Evolutionary conservation across 2,888 invertebrate species (phyloP), one percentile per base, ranked within the genome.

Genomic region (Rhimphoctona megacephalus): DNA sequence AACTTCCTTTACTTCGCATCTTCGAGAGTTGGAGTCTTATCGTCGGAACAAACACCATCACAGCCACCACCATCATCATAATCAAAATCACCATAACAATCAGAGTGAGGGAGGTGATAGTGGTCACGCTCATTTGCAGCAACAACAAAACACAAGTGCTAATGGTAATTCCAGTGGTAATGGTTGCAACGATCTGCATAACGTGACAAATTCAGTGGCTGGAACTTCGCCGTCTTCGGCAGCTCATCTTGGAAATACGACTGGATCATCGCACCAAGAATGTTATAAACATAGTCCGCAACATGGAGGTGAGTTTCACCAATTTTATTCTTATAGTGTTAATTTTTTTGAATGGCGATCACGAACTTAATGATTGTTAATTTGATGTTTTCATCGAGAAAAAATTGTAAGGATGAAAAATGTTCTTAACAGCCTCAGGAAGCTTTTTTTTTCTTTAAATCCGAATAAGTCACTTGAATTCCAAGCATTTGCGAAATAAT

Each of bases 21-120:
- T 97, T 88, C 95, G 96, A 87, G 97, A 97, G 86, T 94, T 97
- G 89, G 97, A 97, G 90, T 95, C 95, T 78, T 96, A 96, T 94
- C 96, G 97, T 92, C 95, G 97, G 89, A 96, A 96, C 87, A 95
- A 96, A 83, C 95, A 96, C 87, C 96, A 96, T 91, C 95, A 90
- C 90, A 94, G 92, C 91, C 94, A 91, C 90, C 92, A 89, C 88
- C 93, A 90, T 90, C 91, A 89, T 91, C 94, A 90, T 92, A 91
- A 91, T 86, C 92, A 91, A 87, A 91, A 90, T 88, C 90, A 90
- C 77, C 89, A 90, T 54, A 87, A 87, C 69, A 87, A 84, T 78
- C 86, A 88, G 74, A 87, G 77, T 72, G 79, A 78, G 46, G 80
- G 67, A 11, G 82, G 67, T n/a, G 80, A 81, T 39, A 64, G 80